Conservation (phyloP, 2,113 vertebrate genomes). For the Electrona antarctica region DNA sequence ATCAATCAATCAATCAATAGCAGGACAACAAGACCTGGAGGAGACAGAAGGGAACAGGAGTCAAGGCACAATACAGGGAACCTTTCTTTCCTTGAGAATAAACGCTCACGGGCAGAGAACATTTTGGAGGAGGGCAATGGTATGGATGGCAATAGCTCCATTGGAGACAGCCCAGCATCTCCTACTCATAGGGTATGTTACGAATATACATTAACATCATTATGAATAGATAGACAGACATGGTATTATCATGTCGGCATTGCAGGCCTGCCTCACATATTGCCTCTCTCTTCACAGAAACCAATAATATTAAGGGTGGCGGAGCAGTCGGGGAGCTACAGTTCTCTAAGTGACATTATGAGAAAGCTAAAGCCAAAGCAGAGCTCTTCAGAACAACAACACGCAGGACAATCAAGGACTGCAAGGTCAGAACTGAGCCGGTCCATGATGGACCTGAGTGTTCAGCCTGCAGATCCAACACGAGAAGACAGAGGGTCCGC, state of each 20-base stretch:
- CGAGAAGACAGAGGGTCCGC: slow-evolving; percentile 16
- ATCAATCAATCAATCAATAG: too few relatives aligned
- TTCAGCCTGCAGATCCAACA: not conserved
- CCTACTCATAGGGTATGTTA: slow-evolving; percentile 58
- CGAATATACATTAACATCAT: too few relatives aligned
- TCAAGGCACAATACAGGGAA: not conserved
- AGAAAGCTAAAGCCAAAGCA: slow-evolving; percentile 45
- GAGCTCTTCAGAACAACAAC: slow-evolving; percentile 7
- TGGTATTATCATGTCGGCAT: too few relatives aligned
- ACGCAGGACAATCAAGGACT: not conserved
- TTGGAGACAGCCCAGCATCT: slow-evolving; percentile 32
- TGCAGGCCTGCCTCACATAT: too few relatives aligned
- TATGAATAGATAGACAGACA: too few relatives aligned
- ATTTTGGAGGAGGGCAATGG: slow-evolving; percentile 19
- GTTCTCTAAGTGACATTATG: slow-evolving; percentile 69
- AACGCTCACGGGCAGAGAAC: slow-evolving; percentile 1
- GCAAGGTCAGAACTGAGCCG: slow-evolving; percentile 50
- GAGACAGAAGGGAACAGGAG: slow-evolving; percentile 20
- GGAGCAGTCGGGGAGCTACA: slow-evolving; percentile 46
- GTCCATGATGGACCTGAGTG: slow-evolving; percentile 70
- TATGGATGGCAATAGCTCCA: slow-evolving; percentile 1
- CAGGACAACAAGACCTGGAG: not conserved
- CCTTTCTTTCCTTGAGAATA: slow-evolving; percentile 5
- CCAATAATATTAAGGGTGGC: slow-evolving; percentile 67
- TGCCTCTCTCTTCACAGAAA: slow-evolving; percentile 52